These are phyloP conservation scores for Sanderia malayensis DNA, from an alignment of 30 jellyfish, hydroid and myxozoan species.

Conservation along the genomic window DNA sequence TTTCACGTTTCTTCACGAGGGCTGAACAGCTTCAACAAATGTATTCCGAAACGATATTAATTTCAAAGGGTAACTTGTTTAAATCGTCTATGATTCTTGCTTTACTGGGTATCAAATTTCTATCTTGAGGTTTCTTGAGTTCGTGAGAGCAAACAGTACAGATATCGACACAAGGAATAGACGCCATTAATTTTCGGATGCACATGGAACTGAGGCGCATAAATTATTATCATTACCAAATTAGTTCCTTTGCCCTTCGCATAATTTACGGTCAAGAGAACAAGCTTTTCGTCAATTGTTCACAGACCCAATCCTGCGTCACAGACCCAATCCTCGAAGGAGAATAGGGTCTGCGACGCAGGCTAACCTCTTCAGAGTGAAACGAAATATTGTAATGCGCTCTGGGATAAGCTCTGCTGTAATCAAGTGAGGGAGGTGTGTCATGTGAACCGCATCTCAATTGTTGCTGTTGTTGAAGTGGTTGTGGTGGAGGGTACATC, in stretches of 20 bases:
- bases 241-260: neutral
- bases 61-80: conserved; percentile 6
- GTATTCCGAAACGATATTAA: conserved; percentile 10
- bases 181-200: conserved; percentile 19
- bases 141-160: conserved; percentile 16
- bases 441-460: no score
- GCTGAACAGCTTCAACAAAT: conserved; percentile 23
- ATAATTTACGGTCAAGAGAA: neutral
- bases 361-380: neutral
- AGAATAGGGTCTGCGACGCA: neutral
- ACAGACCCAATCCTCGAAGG: no score
- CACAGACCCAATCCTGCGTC: neutral
- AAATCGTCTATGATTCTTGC: conserved; percentile 20
- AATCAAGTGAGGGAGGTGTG: no score
- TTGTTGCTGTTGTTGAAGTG: no score
- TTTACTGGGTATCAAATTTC: conserved; percentile 10
- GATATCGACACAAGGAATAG: neutral
- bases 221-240: neutral
- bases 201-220: neutral
- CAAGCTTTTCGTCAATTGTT: neutral
- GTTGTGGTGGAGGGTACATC: no score
- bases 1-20: conserved; percentile 16
- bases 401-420: no score
- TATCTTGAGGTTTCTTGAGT: conserved; percentile 20
- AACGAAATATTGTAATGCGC: no score